Base-by-base conservation (phyloP, 2,888 invertebrate genomes). In the Mythimna impura region DNA sequence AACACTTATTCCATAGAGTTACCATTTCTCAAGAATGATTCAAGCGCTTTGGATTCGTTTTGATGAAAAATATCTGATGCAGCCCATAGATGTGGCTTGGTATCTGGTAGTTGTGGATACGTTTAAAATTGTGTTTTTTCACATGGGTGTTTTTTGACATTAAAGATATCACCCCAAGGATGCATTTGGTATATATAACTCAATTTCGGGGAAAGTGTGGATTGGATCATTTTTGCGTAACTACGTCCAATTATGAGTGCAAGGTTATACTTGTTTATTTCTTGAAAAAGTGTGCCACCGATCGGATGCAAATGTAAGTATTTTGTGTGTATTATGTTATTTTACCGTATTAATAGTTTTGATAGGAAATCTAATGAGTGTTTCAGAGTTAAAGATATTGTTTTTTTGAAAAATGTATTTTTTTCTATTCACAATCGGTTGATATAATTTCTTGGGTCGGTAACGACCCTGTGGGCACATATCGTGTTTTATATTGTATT, bases 21-120 rank as follows among this genome's bases (percentile, higher is more conserved):
- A 66, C 25, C 52, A 54, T 66, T 66, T 66, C 55, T 66, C 66
- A 55, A 66, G 22, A 66, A 66, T 66, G 66, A 66, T 66, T 66
- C 66, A 57, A 57, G 40, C 9, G 66, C 40, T 40, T 66, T 66
- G 66, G 66, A 66, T 57, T 55, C 3, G 55, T 55, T 8, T 55
- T 66, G 66, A 55, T 66, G 57, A 66, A 66, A 66, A 66, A 66
- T 66, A 66, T 61, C 61, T 61, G 61, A 61, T 61, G 61, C 6
- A 61, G 61, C 22, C 61, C 61, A 61, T 61, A 61, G 40, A 61
- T 40, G 40, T 61, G 40, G 40, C 61, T 61, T 61, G 61, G 40
- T 61, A 61, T 61, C 61, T 22, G 8, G 52, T 52, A 52, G 8
- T 52, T 52, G 52, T 52, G 17, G 47, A 47, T 47, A 47, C 17